phyloP scores from a whole-genome alignment of 2,797 vertebrate species.

The Tympanoctomys barrerae region DNA sequence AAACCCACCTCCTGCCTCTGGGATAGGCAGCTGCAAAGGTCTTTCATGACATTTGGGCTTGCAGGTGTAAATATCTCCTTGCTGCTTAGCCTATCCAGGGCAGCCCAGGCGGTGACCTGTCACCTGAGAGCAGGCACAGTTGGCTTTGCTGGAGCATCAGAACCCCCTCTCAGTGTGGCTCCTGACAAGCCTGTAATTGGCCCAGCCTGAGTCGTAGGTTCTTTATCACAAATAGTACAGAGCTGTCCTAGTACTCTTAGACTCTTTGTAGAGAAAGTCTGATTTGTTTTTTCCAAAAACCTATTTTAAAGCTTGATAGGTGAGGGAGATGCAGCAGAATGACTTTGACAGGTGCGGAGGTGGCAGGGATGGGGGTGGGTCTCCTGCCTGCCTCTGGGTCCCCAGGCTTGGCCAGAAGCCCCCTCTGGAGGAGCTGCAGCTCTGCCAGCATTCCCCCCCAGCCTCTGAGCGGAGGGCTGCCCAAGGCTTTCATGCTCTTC shows the following conservation, averaged over 20 bases:
- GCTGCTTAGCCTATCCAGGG: neutral
- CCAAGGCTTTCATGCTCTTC: neutral
- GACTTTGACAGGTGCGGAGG: neutral
- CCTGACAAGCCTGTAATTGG: too few species aligned
- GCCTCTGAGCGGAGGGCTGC: too few species aligned
- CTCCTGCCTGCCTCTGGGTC: neutral
- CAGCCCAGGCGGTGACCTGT: neutral
- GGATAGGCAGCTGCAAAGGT: neutral
- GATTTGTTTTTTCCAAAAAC: neutral
- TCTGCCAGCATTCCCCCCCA: neutral
- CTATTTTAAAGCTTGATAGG: neutral
- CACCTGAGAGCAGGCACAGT: neutral
- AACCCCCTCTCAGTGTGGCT: neutral
- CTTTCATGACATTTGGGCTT: neutral
- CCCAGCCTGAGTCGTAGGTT: neutral
- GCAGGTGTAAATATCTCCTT: neutral
- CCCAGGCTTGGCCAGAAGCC: neutral
- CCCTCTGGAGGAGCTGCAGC: neutral
- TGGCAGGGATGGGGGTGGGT: neutral
- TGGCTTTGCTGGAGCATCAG: accelerated
- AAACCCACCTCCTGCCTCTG: neutral
- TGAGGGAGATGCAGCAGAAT: neutral
- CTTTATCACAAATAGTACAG: neutral
- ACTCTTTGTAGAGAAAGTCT: neutral
- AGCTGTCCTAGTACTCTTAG: neutral